These are phyloP conservation scores for Phyllotreta cruciferae DNA, from an alignment of 2,888 invertebrate species.

Conservation along the genomic window DNA sequence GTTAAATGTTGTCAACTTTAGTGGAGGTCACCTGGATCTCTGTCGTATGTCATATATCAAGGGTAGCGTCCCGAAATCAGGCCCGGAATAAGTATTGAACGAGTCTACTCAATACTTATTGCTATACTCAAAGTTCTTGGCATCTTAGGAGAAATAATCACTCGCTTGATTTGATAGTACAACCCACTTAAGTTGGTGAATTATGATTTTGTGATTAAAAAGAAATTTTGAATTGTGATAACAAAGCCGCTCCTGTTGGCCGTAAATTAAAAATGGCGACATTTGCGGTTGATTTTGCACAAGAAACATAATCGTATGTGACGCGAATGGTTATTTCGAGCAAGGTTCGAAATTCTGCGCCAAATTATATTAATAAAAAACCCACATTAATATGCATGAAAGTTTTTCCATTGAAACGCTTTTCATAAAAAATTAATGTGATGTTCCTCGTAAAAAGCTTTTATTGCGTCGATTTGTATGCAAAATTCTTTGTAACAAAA, in stretches of 20 bases:
- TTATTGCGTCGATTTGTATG: conserved; percentile 20
- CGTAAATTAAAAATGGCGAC: neutral
- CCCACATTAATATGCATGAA: conserved; percentile 17
- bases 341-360: neutral
- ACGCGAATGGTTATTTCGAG: conserved; percentile 11
- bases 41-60: conserved; percentile 42
- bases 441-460: conserved; percentile 14
- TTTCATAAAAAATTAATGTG: conserved; percentile 18
- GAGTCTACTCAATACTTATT: neutral
- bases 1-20: conserved; percentile 56
- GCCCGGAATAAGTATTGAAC: conserved; percentile 7
- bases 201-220: neutral
- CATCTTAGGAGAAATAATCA: neutral
- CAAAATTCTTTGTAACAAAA: neutral
- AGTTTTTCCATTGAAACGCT: conserved; percentile 1
- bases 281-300: conserved; percentile 11
- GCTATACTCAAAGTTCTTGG: neutral
- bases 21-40: conserved; percentile 54
- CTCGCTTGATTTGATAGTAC: too few species aligned
- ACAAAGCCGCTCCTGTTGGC: neutral
- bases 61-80: conserved; percentile 21
- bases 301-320: conserved; percentile 13
- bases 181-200: neutral
- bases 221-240: neutral
- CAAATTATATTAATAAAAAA: conserved; percentile 19